These are phyloP conservation scores for Himalopsyche tibetana DNA, from an alignment of 2,888 invertebrate genomes.

Conservation along the genomic window DNA sequence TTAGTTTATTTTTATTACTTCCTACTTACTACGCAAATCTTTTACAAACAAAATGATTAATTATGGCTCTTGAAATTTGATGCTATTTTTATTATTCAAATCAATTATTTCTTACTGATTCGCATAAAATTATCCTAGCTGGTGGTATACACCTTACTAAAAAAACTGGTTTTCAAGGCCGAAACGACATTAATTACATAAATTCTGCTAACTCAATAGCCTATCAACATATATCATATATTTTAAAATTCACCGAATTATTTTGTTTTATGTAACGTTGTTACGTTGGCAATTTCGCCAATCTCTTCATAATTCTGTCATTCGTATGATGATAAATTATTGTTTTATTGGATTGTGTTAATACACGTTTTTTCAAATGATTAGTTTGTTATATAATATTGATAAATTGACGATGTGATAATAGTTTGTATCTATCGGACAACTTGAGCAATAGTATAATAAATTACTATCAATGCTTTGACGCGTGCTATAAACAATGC, in stretches of 20 bases:
- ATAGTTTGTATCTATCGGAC: no score
- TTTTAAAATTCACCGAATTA: neutral
- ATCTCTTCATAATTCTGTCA: neutral
- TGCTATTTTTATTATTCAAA: conserved; percentile 1
- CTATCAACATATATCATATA: neutral
- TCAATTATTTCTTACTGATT: conserved; percentile 32
- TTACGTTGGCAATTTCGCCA: neutral
- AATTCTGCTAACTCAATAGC: conserved; percentile 10
- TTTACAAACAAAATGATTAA: neutral
- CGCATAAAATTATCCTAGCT: conserved; percentile 11
- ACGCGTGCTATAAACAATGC: no score
- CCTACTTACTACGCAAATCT: conserved; percentile 7
- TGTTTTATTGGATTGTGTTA: neutral
- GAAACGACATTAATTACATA: neutral
- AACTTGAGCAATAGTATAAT: no score
- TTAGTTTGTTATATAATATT: neutral
- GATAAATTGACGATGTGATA: no score
- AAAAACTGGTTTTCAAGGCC: conserved; percentile 31
- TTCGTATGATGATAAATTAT: neutral
- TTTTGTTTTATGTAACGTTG: neutral
- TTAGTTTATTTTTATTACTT: neutral
- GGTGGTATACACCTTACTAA: neutral
- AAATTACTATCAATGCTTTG: no score
- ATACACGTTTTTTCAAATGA: neutral
- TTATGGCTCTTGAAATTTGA: neutral